Conservation (phyloP, 2,113 vertebrate genomes). For the Rhadina sibilatrix region DNA sequence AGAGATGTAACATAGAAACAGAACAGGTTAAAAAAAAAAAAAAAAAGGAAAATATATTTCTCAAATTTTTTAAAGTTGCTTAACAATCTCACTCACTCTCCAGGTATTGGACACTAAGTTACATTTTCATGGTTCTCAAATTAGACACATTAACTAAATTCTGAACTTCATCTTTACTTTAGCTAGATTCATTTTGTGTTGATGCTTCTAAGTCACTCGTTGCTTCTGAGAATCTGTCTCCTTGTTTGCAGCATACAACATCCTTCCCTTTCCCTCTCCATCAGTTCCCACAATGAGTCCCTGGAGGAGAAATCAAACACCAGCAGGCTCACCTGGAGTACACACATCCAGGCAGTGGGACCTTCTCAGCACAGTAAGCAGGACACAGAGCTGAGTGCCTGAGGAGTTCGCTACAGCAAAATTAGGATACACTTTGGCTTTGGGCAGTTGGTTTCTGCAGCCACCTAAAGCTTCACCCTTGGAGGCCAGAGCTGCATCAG, state of each 20-base stretch:
- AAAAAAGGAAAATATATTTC: background rate
- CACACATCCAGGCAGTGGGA: background rate
- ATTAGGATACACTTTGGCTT: background rate
- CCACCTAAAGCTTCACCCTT: background rate
- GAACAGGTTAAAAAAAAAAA: background rate
- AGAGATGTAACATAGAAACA: background rate
- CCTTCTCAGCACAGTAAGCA: background rate
- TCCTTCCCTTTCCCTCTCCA: background rate
- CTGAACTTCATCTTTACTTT: background rate
- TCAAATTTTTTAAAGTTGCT: background rate
- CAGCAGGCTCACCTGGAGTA: background rate
- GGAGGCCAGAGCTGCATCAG: background rate
- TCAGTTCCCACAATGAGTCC: background rate
- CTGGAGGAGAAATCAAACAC: background rate
- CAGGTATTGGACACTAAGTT: background rate
- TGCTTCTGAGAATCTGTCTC: background rate
- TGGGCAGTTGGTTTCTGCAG: background rate
- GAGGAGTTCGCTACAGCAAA: background rate
- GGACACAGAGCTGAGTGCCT: background rate
- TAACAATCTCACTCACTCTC: background rate
- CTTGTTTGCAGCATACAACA: background rate
- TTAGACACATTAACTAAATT: background rate
- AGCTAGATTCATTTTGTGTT: background rate
- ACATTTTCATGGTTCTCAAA: background rate
- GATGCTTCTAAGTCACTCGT: background rate